Evolutionary conservation across 2,888 invertebrate genomes (phyloP), one percentile per base, ranked within the genome.

Genomic region (Scaeva pyrastri): DNA sequence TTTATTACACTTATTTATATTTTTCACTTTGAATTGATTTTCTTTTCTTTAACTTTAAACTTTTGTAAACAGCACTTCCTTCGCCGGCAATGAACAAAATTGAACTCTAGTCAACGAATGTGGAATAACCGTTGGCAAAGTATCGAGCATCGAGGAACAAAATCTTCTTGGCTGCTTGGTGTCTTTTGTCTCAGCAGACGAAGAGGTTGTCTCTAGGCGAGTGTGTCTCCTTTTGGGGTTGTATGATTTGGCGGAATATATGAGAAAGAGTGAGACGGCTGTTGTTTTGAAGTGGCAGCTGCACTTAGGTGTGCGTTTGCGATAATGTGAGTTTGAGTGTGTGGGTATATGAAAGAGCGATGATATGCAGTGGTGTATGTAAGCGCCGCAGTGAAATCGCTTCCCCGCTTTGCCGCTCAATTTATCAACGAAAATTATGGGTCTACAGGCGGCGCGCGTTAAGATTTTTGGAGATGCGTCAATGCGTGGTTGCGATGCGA

Each of bases 21-120:
- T 48, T 68, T 64, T 26, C 39, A 64, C 26, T 58, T 74, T 66
- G 7, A 60, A 55, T 31, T 50, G 36, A 41, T 52, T 45, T 68
- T 21, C 26, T 12, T 76, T 72, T 39, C 23, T 75, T 58, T 56
- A 48, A 12, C 62, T 36, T 58, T 31, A n/a, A 39, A 41, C 66
- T 82, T 58, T 72, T 56, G 77, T 84, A 80, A 68, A 80, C 80
- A 76, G 75, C 26, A 81, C 85, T 81, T 81, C 72, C 73, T 68
- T 70, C 56, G 19, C 85, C 81, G 75, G 84, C 70, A 81, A 68
- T 81, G 85, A 81, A 85, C 85, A 76, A 68, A 83, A 83, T 50
- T 83, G 82, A 78, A 78, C 78, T 83, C 66, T 77, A 43, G 43
- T 82, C 66, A 11, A 77, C 60, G 72, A 76, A 56, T 73, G 68